A percentile compares a stretch with the other conserved stretches of the same genome.
Conservation (phyloP, 2,797 vertebrate species). For the Erpetoichthys calabaricus region DNA sequence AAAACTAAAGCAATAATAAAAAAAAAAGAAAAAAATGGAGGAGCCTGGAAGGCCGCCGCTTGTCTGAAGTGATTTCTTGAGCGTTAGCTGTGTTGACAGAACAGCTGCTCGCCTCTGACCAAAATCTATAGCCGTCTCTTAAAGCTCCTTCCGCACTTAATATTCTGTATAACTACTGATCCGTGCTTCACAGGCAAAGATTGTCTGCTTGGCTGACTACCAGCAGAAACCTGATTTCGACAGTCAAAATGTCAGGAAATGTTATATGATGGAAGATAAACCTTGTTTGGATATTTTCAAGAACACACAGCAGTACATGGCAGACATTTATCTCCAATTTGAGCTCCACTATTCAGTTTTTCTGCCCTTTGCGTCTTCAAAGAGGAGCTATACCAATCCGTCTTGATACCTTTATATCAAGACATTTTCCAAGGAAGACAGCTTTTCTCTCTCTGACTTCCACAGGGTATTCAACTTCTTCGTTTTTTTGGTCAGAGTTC, state of each 20-base stretch:
- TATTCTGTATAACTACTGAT: constrained; percentile 7
- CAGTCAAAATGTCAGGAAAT: constrained; percentile 10
- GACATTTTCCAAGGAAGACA: too few species aligned
- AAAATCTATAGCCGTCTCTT: background rate
- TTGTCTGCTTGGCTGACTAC: constrained; percentile 1
- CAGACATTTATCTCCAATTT: background rate
- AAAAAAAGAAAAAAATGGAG: too few species aligned
- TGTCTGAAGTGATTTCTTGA: too few species aligned
- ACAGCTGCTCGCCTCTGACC: background rate
- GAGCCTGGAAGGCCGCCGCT: too few species aligned
- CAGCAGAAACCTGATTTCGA: background rate
- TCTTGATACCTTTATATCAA: too few species aligned
- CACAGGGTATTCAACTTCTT: too few species aligned
- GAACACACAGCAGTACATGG: background rate
- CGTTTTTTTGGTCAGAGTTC: too few species aligned
- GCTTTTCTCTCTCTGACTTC: too few species aligned
- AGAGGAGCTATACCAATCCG: too few species aligned
- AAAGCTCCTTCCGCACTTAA: constrained; percentile 5
- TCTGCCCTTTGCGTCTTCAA: background rate
- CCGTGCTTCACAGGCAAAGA: constrained; percentile 4
- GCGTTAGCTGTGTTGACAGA: background rate
- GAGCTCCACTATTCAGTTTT: background rate
- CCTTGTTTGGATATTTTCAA: constrained; percentile 3
- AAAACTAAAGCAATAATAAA: too few species aligned
- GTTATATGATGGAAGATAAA: constrained; percentile 4